A percentile compares a stretch with the other conserved stretches of the same genome.
phyloP scores from a whole-genome alignment of 2,113 vertebrate species.

The Rhegmatorhina hoffmannsi region DNA sequence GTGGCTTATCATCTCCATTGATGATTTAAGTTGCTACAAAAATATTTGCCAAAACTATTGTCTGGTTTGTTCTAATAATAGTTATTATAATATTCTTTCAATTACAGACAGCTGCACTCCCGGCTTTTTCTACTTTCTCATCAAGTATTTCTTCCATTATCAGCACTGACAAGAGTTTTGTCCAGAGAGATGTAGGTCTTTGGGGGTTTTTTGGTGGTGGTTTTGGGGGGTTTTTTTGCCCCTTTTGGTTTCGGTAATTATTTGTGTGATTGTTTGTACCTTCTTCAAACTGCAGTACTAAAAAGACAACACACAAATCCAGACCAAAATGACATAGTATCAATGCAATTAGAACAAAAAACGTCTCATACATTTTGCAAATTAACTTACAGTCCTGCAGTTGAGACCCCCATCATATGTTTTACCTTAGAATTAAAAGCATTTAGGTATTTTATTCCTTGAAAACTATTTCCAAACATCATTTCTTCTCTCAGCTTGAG shows the following conservation, averaged over 20 bases:
- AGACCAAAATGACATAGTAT: not conserved
- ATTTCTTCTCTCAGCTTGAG: slow-evolving; percentile 3
- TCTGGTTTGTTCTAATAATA: slow-evolving; percentile 71
- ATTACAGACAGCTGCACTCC: slow-evolving; percentile 65
- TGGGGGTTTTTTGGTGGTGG: not conserved
- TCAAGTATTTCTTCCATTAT: slow-evolving; percentile 41
- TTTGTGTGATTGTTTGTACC: not conserved
- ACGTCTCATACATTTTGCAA: not conserved
- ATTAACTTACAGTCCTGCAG: not conserved
- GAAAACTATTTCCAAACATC: not conserved
- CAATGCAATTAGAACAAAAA: not conserved
- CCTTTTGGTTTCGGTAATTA: not conserved
- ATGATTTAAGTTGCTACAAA: slow-evolving; percentile 6
- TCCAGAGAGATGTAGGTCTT: not conserved
- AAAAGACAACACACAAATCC: not conserved
- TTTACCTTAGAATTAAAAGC: not conserved
- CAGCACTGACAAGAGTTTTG: slow-evolving; percentile 46
- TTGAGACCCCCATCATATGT: not conserved
- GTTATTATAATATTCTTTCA: slow-evolving; percentile 69
- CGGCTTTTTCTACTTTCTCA: slow-evolving; percentile 53
- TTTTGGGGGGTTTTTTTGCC: not conserved
- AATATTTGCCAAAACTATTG: slow-evolving; percentile 67
- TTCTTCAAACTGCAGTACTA: not conserved
- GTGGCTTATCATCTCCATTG: slow-evolving; percentile 24
- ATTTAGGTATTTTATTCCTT: not conserved